Percentiles rank a stretch among this genome's conserved stretches.
These are phyloP conservation scores for Microtus montanus DNA, from an alignment of 2,113 vertebrate genomes.

Conservation along the genomic window DNA sequence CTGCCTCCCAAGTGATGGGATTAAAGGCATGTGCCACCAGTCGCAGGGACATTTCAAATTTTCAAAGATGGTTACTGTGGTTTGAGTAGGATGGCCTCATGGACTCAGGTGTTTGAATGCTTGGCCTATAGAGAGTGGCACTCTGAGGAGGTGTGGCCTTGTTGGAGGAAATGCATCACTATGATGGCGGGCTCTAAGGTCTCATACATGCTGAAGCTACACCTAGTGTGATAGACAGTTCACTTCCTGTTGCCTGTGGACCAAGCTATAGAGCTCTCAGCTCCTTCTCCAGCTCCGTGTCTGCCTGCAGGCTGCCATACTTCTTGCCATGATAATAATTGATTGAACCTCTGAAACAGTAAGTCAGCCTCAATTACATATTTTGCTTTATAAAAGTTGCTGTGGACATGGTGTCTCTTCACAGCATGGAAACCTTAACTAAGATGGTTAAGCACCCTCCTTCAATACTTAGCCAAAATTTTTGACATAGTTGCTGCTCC, in stretches of 20 bases:
- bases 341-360: not conserved
- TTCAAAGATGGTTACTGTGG: not conserved
- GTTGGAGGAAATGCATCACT: not conserved
- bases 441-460: not conserved
- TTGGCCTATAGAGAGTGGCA: not conserved
- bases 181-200: not conserved
- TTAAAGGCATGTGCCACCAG: not conserved
- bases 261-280: not conserved
- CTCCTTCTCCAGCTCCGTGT: not conserved
- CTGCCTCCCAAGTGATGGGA: no score
- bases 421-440: not conserved
- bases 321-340: not conserved
- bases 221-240: not conserved
- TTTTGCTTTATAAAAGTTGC: not conserved
- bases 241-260: not conserved
- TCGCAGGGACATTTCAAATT: not conserved
- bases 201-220: not conserved
- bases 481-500: not conserved
- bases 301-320: not conserved
- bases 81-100: not conserved
- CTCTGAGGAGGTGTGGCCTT: not conserved
- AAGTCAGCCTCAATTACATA: not conserved
- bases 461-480: conserved; percentile 38
- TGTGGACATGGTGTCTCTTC: not conserved
- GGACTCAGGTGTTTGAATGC: not conserved